phyloP scores from a whole-genome alignment of 2,888 invertebrate species.

The Dicranocentrus wangi region DNA sequence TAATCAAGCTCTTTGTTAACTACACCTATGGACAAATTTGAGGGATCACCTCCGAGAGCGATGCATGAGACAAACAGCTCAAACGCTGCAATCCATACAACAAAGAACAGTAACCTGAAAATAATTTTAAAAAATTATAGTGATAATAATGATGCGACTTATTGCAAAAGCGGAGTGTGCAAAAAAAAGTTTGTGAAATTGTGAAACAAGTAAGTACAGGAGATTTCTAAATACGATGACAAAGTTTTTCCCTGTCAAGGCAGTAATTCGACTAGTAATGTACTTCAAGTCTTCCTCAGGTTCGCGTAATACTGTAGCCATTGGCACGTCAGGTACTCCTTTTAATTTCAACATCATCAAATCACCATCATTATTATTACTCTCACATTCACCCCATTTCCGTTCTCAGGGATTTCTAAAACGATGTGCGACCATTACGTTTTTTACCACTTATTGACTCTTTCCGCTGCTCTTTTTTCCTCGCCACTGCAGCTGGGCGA shows the following conservation, averaged over 20 bases:
- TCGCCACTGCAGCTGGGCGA: neutral
- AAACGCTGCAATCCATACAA: neutral
- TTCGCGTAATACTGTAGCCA: constrained; percentile 29
- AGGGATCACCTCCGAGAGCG: neutral
- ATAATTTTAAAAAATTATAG: no score
- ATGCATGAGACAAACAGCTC: neutral
- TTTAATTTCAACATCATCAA: no score
- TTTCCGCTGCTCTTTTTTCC: neutral
- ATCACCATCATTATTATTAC: neutral
- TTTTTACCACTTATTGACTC: neutral
- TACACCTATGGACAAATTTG: neutral
- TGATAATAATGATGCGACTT: no score
- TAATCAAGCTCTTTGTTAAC: neutral
- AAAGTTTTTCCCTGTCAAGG: constrained; percentile 41
- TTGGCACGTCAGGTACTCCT: constrained; percentile 10
- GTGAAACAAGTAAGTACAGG: no score
- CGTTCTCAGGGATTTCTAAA: no score
- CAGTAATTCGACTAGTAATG: constrained; percentile 10
- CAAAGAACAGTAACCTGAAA: constrained; percentile 5
- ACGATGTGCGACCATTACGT: no score
- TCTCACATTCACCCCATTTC: neutral
- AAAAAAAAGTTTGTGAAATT: no score
- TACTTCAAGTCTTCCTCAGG: neutral
- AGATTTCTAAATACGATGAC: constrained; percentile 33
- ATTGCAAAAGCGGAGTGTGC: no score